A percentile compares a stretch with the other conserved stretches of the same genome.
Conservation (phyloP, 2,888 invertebrate species). For the Pollenia amentaria region DNA sequence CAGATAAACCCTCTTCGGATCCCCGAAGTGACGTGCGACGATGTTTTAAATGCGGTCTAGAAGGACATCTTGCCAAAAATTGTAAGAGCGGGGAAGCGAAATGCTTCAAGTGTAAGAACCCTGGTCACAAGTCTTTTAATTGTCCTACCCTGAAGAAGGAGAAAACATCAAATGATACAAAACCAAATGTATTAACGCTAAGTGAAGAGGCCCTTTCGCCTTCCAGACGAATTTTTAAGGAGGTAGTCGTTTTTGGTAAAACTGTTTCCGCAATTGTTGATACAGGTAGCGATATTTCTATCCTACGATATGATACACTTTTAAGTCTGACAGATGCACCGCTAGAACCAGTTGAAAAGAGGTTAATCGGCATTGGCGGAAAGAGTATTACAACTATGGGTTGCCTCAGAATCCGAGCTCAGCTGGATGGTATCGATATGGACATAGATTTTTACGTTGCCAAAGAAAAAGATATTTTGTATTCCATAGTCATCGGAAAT, state of each 20-base stretch:
- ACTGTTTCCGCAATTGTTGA: slow-evolving; percentile 22
- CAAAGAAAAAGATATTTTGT: neutral
- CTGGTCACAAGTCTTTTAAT: slow-evolving; percentile 8
- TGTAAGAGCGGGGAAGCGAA: neutral
- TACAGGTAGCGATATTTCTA: slow-evolving; percentile 61
- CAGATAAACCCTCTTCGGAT: neutral
- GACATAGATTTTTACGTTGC: neutral
- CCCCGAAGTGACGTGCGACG: neutral
- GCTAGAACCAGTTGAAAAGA: slow-evolving; percentile 31
- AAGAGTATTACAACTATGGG: slow-evolving; percentile 39
- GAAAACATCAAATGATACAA: neutral
- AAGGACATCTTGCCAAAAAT: neutral
- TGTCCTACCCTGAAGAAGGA: neutral
- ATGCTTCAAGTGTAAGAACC: slow-evolving; percentile 5
- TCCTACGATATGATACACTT: slow-evolving; percentile 56
- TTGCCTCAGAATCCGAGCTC: neutral
- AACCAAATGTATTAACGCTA: neutral
- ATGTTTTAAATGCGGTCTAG: slow-evolving; percentile 13
- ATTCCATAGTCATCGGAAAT: neutral
- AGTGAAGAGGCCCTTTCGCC: neutral
- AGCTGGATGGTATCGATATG: neutral
- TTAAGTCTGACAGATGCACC: slow-evolving; percentile 44
- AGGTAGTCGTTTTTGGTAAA: slow-evolving; percentile 21
- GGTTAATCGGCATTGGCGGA: neutral
- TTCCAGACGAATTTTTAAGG: slow-evolving; percentile 27